Percentiles rank a stretch among this genome's conserved stretches.
These are phyloP conservation scores for Okapia johnstoni DNA, from an alignment of 2,113 vertebrate genomes.

Conservation along the genomic window DNA sequence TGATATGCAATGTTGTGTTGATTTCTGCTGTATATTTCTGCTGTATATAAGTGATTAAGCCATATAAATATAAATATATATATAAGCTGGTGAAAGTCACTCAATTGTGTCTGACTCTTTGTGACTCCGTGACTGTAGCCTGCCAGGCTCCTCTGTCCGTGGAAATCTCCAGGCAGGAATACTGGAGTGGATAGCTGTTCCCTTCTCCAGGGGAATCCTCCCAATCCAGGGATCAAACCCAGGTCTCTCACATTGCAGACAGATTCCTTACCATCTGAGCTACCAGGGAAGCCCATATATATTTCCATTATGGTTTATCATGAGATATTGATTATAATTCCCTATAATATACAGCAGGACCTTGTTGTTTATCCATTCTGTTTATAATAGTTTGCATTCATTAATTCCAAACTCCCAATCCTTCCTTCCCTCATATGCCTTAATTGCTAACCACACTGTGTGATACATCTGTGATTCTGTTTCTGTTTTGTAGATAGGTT, in stretches of 20 bases:
- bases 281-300: neutral
- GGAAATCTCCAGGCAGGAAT: neutral
- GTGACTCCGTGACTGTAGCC: neutral
- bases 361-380: neutral
- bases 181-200: neutral
- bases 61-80: neutral
- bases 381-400: neutral
- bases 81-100: neutral
- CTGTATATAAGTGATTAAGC: neutral
- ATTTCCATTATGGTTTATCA: neutral
- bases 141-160: neutral
- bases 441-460: neutral
- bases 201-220: neutral
- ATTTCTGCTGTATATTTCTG: neutral
- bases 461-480: neutral
- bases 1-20: neutral
- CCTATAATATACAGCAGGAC: neutral
- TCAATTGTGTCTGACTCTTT: neutral
- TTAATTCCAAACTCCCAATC: neutral
- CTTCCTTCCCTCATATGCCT: neutral
- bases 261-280: neutral
- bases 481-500: neutral
- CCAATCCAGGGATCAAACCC: neutral
- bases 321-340: neutral
- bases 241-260: neutral